A percentile compares a stretch with the other conserved stretches of the same genome.
phyloP scores from a whole-genome alignment of 2,888 invertebrate species.

The Agrypnus murinus region DNA sequence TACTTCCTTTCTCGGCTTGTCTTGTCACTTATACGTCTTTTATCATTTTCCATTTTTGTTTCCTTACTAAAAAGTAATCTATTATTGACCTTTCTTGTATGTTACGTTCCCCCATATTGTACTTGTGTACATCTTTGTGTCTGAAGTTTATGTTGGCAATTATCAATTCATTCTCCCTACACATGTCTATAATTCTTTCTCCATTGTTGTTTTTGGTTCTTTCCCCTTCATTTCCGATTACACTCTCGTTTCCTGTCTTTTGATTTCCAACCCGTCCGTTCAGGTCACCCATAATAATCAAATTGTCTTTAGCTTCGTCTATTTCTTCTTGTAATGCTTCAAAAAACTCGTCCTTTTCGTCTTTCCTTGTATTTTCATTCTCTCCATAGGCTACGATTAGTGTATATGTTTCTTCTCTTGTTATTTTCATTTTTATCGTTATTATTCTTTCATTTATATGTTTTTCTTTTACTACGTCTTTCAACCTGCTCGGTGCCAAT shows the following conservation, averaged over 20 bases:
- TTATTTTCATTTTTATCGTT: too few relatives aligned
- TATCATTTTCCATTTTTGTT: conserved; percentile 17
- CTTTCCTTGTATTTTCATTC: conserved; percentile 4
- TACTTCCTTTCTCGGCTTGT: conserved; percentile 25
- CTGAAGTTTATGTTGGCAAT: not conserved
- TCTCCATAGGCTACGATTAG: too few relatives aligned
- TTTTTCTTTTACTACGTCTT: too few relatives aligned
- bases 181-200: not conserved
- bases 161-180: not conserved
- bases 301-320: conserved; percentile 10
- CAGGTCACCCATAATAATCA: conserved; percentile 12
- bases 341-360: conserved; percentile 19
- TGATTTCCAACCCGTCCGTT: not conserved
- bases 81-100: conserved; percentile 8
- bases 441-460: too few relatives aligned
- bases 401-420: too few relatives aligned
- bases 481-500: too few relatives aligned
- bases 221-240: too few relatives aligned
- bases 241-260: conserved; percentile 1
- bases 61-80: conserved; percentile 26
- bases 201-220: not conserved
- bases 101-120: not conserved
- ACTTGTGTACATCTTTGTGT: not conserved
- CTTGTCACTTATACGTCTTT: conserved; percentile 31
- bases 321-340: conserved; percentile 19